A percentile compares a stretch with the other conserved stretches of the same genome.
Conservation (phyloP, 2,797 vertebrate genomes). For the Allobates femoralis region DNA sequence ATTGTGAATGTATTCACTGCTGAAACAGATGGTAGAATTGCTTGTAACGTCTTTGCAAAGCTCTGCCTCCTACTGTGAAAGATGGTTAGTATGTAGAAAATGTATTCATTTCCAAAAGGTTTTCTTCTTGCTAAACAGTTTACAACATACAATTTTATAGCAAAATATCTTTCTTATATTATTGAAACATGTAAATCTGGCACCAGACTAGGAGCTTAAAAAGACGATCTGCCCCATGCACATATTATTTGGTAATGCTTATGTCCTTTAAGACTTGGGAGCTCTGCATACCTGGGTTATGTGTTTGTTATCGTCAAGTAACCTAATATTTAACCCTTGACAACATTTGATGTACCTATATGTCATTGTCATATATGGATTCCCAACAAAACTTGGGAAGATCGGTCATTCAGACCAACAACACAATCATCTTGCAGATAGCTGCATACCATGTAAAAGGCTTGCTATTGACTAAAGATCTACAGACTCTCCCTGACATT, state of each 20-base stretch:
- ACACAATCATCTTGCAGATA: too few species aligned
- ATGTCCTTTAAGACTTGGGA: background rate
- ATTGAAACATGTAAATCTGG: background rate
- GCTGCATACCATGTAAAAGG: too few species aligned
- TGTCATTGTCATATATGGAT: too few species aligned
- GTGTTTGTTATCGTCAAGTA: too few species aligned
- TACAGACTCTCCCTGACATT: too few species aligned
- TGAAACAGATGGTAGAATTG: constrained; percentile 78
- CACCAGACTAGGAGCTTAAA: background rate
- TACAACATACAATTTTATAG: constrained; percentile 60
- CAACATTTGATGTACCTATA: too few species aligned
- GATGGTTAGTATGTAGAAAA: constrained; percentile 75
- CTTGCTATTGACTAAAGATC: too few species aligned
- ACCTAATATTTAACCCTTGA: too few species aligned
- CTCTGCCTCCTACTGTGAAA: constrained; percentile 72
- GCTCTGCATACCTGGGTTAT: too few species aligned
- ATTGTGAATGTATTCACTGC: constrained; percentile 68
- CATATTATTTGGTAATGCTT: background rate
- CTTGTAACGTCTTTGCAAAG: constrained; percentile 73
- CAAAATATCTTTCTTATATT: constrained; percentile 63
- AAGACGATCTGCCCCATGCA: background rate
- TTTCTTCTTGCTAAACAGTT: constrained; percentile 75
- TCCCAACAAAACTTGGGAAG: too few species aligned
- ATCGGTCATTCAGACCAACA: too few species aligned
- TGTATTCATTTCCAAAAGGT: constrained; percentile 75